phyloP scores from a whole-genome alignment of 1,140 invertebrate genomes.

The Drosophila micromelanica region DNA sequence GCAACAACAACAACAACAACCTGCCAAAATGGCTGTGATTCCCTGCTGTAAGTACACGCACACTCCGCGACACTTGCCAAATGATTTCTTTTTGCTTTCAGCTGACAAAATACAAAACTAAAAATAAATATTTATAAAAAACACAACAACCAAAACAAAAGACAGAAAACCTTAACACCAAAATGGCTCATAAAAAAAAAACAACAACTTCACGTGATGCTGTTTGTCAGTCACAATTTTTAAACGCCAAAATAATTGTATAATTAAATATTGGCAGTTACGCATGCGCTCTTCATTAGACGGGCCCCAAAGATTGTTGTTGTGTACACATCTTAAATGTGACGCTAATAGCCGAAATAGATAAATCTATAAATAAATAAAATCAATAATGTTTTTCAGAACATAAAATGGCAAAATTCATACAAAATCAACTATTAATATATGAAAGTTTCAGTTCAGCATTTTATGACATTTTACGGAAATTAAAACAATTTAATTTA shows the following conservation, averaged over 20 bases:
- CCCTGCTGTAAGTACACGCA: conserved; percentile 70
- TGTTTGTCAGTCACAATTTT: conserved; percentile 5
- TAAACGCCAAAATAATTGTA: conserved; percentile 43
- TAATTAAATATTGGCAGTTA: conserved; percentile 55
- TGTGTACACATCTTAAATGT: conserved; percentile 16
- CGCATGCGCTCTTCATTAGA: conserved; percentile 58
- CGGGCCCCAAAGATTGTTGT: conserved; percentile 7
- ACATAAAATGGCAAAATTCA: too few relatives aligned
- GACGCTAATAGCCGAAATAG: conserved; percentile 39
- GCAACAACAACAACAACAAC: conserved; percentile 50
- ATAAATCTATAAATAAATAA: conserved; percentile 24
- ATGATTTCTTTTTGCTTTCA: conserved; percentile 20
- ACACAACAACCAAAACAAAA: conserved; percentile 4
- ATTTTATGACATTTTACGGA: too few relatives aligned
- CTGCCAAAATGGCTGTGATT: conserved; percentile 73
- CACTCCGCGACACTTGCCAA: not conserved
- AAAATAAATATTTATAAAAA: conserved; percentile 5
- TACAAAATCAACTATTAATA: too few relatives aligned
- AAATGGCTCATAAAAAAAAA: conserved; percentile 48
- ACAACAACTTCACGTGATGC: conserved; percentile 53
- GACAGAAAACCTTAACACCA: conserved; percentile 6
- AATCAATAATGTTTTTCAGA: not conserved
- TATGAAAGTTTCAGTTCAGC: too few relatives aligned
- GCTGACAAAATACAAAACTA: not conserved
- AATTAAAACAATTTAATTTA: too few relatives aligned